A percentile compares a stretch with the other conserved stretches of the same genome.
Conservation (phyloP, 2,113 vertebrate species). For the Barbus barbus region DNA sequence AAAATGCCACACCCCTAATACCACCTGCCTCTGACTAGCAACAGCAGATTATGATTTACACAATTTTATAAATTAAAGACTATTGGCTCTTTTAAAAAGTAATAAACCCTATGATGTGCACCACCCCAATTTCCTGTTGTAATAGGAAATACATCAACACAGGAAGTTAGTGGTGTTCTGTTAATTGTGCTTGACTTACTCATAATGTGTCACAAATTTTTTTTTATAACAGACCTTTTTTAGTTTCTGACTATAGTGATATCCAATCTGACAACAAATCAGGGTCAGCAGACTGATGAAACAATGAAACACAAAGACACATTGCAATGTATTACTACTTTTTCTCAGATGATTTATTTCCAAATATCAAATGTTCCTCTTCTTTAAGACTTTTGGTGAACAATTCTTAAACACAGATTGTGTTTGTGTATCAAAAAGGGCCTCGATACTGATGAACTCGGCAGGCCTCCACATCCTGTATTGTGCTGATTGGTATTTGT, state of each 20-base stretch:
- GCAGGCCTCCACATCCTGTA: not conserved
- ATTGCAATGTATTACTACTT: not conserved
- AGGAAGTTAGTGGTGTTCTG: not conserved
- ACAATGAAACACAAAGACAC: not conserved
- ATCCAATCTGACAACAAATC: not conserved
- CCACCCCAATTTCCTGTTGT: not conserved
- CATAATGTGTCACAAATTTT: not conserved
- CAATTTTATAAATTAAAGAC: not conserved
- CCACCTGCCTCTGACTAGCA: not conserved
- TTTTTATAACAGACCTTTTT: not conserved
- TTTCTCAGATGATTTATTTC: slow-evolving; percentile 18
- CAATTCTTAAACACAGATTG: not conserved
- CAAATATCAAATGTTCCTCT: not conserved
- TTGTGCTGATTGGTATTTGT: not conserved
- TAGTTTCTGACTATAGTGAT: not conserved
- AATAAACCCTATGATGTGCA: not conserved
- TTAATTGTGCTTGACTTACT: not conserved
- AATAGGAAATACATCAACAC: not conserved
- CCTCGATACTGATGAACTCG: not conserved
- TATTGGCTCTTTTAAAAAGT: not conserved
- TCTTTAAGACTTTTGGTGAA: not conserved
- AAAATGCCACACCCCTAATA: not conserved
- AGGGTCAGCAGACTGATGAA: not conserved
- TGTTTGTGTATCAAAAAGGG: not conserved
- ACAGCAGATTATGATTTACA: not conserved